These are phyloP conservation scores for Dusona sp. DNA, from an alignment of 2,888 invertebrate species.

Conservation along the genomic window DNA sequence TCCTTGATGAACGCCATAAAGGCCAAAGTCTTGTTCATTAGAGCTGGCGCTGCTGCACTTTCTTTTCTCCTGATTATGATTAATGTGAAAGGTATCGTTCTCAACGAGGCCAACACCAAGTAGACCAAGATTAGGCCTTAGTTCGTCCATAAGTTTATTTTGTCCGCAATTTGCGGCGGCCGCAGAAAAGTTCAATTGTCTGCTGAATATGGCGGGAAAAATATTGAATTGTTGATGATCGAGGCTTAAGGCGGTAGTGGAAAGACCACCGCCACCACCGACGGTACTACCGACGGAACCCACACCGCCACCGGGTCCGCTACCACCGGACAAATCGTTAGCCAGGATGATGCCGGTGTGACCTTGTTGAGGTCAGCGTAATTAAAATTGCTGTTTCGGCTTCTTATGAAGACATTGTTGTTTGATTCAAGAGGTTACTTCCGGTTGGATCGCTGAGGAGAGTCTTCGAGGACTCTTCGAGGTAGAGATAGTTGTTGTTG, in stretches of 20 bases:
- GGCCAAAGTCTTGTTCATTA: constrained; percentile 95
- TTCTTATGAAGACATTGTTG: constrained; percentile 64
- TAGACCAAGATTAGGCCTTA: constrained; percentile 93
- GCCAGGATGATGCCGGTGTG: constrained; percentile 83
- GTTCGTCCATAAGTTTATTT: constrained; percentile 94
- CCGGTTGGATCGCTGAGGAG: background rate
- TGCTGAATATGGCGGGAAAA: constrained; percentile 95
- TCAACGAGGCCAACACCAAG: constrained; percentile 93
- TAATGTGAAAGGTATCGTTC: constrained; percentile 89
- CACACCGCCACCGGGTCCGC: constrained; percentile 85
- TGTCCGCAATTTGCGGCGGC: constrained; percentile 87
- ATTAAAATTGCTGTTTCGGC: constrained; percentile 39
- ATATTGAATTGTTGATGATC: constrained; percentile 95
- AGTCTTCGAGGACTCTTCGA: background rate
- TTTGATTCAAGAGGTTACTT: background rate
- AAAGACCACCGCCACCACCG: constrained; percentile 83
- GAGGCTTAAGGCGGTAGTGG: constrained; percentile 87
- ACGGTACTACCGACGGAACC: constrained; percentile 93
- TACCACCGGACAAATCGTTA: constrained; percentile 83
- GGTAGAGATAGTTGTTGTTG: background rate
- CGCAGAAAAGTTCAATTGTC: constrained; percentile 93
- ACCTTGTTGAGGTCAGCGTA: constrained; percentile 71
- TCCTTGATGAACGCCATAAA: constrained; percentile 89
- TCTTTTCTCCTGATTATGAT: constrained; percentile 86
- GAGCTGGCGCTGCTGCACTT: constrained; percentile 93